Evolutionary conservation across 1,140 invertebrate species (phyloP).

Genomic region (Ridgeia piscesae): DNA sequence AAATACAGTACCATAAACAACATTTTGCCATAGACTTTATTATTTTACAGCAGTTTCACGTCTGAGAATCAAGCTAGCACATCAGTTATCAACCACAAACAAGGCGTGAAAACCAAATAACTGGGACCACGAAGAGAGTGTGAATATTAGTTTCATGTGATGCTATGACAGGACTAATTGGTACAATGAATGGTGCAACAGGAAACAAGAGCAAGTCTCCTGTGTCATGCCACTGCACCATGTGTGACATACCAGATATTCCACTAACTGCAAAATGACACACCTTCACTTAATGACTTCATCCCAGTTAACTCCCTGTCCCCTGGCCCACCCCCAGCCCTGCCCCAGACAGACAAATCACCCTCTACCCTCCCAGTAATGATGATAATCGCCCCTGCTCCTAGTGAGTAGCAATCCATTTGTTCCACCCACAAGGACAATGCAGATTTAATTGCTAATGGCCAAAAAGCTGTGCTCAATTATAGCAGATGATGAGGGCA

Average conservation of each 20-base stretch:
- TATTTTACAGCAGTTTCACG: background rate
- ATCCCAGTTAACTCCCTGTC: background rate
- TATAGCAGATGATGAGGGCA: background rate
- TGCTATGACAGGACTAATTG: background rate
- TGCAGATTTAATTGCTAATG: constrained; percentile 6
- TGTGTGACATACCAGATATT: background rate
- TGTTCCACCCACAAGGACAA: background rate
- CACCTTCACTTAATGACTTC: constrained; percentile 5
- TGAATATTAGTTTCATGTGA: background rate
- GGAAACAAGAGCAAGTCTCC: background rate
- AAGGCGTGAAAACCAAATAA: background rate
- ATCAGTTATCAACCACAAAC: background rate
- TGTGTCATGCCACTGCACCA: background rate
- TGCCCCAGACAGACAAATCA: background rate
- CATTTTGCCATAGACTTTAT: too few species aligned
- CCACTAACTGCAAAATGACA: background rate
- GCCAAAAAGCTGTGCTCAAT: background rate
- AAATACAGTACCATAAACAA: too few species aligned
- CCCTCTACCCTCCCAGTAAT: background rate
- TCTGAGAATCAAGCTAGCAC: background rate
- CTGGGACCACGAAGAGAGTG: background rate
- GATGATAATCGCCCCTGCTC: background rate
- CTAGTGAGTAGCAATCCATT: background rate
- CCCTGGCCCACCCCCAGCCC: too few species aligned
- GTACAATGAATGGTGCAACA: background rate